phyloP scores from a whole-genome alignment of 2,888 invertebrate species.

The Drosophila multiciliata region DNA sequence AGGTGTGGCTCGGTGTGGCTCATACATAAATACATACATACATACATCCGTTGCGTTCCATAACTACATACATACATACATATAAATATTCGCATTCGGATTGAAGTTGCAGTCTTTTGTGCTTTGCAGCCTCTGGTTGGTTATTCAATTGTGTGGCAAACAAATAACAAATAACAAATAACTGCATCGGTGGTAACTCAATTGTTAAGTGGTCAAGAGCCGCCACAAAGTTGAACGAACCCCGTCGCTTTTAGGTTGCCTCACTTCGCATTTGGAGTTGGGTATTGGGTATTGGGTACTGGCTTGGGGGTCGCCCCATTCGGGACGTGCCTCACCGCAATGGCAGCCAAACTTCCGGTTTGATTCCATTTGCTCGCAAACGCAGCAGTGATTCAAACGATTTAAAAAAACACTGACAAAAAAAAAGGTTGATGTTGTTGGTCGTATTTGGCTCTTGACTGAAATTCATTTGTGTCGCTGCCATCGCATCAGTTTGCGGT shows the following conservation, averaged over 20 bases:
- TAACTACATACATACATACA: neutral
- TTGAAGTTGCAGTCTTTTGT: slow-evolving; percentile 6
- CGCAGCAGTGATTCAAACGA: slow-evolving; percentile 42
- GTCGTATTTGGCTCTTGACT: slow-evolving; percentile 42
- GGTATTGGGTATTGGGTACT: slow-evolving; percentile 6
- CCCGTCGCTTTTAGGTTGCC: slow-evolving; percentile 2
- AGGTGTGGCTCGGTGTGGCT: slow-evolving; percentile 45
- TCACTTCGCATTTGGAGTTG: slow-evolving; percentile 2
- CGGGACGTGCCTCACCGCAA: slow-evolving; percentile 46
- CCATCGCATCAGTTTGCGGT: slow-evolving; percentile 37
- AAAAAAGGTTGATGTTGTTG: slow-evolving; percentile 46
- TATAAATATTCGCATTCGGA: slow-evolving; percentile 21
- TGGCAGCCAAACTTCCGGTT: slow-evolving; percentile 63
- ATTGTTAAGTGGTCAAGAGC: slow-evolving; percentile 60
- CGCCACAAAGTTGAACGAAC: slow-evolving; percentile 51
- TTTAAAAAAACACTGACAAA: slow-evolving; percentile 36
- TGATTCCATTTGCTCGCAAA: slow-evolving; percentile 56
- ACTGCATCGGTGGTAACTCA: slow-evolving; percentile 39
- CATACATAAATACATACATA: neutral
- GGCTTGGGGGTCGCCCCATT: slow-evolving; percentile 25
- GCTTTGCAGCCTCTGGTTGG: slow-evolving; percentile 33
- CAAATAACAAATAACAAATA: slow-evolving; percentile 5
- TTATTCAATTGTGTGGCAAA: slow-evolving; percentile 35
- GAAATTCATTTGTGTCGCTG: slow-evolving; percentile 38
- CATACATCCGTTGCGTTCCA: slow-evolving; percentile 11